Percentiles rank a stretch among this genome's conserved stretches.
These are phyloP conservation scores for Lutjanus campechanus DNA, from an alignment of 2,797 vertebrate species.

Conservation along the genomic window DNA sequence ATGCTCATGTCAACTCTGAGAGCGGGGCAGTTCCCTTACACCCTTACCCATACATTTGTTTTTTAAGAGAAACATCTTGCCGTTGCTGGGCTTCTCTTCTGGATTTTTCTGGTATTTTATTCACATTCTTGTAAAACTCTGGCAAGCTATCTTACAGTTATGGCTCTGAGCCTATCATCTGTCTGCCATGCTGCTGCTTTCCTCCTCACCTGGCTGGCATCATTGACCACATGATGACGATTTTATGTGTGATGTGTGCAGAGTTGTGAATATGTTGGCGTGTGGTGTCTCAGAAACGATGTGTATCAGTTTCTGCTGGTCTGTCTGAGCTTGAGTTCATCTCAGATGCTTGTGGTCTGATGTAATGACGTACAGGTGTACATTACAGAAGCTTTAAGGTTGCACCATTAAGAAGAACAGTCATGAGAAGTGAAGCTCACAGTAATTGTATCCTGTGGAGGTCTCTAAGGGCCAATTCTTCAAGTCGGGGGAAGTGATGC, in stretches of 20 bases:
- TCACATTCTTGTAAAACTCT: constrained; percentile 1
- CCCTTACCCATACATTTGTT: neutral
- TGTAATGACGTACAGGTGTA: constrained; percentile 40
- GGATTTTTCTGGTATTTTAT: constrained; percentile 31
- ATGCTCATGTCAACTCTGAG: constrained; percentile 24
- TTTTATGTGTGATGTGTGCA: constrained; percentile 7
- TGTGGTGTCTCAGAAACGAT: constrained; percentile 4
- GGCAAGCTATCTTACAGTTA: constrained; percentile 25
- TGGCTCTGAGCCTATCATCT: constrained; percentile 44
- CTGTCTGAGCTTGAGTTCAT: constrained; percentile 31
- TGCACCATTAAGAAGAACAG: neutral
- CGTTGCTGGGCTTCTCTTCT: neutral
- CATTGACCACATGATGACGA: constrained; percentile 22
- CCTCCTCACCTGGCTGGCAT: constrained; percentile 40
- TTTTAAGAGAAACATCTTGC: neutral
- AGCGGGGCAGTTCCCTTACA: constrained; percentile 14
- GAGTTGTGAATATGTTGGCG: constrained; percentile 18
- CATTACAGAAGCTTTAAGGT: constrained; percentile 25
- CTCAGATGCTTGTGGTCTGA: constrained; percentile 35
- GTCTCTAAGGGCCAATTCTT: constrained; percentile 35
- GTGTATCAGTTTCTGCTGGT: constrained; percentile 44
- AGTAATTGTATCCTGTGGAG: constrained; percentile 10
- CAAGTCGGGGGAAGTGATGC: constrained; percentile 25
- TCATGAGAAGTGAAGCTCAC: constrained; percentile 14
- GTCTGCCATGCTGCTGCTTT: constrained; percentile 37